phyloP scores from a whole-genome alignment of 2,888 invertebrate species.

The Synanthedon vespiformis region DNA sequence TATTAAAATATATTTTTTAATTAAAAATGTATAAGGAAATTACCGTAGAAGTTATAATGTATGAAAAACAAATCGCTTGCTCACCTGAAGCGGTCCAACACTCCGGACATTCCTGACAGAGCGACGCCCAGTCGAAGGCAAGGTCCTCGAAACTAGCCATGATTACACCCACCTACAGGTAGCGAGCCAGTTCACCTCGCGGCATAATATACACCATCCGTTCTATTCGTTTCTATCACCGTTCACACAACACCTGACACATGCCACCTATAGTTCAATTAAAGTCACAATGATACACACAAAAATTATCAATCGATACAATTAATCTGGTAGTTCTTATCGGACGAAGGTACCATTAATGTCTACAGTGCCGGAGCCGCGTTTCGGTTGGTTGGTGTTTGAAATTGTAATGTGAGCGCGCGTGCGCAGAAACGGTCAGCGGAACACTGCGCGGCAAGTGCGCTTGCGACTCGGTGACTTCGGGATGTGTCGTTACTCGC shows the following conservation, averaged over 20 bases:
- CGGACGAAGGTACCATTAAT: neutral
- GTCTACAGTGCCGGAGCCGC: slow-evolving; percentile 24
- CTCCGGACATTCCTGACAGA: slow-evolving; percentile 72
- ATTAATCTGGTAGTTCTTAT: neutral
- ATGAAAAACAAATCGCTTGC: slow-evolving; percentile 18
- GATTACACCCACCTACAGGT: slow-evolving; percentile 7
- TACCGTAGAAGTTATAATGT: too few relatives aligned
- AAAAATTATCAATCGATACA: too few relatives aligned
- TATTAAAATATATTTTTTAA: too few relatives aligned
- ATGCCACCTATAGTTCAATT: slow-evolving; percentile 15
- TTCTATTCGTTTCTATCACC: slow-evolving; percentile 16
- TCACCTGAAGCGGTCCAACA: slow-evolving; percentile 75
- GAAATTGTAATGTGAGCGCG: slow-evolving; percentile 35
- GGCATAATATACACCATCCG: slow-evolving; percentile 30
- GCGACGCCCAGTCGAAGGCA: slow-evolving; percentile 74
- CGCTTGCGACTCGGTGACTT: slow-evolving; percentile 30
- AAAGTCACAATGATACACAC: too few relatives aligned
- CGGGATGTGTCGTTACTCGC: slow-evolving; percentile 36
- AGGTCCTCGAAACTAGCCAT: slow-evolving; percentile 77
- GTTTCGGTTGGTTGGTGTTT: slow-evolving; percentile 16
- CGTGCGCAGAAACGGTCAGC: slow-evolving; percentile 47
- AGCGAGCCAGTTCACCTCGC: slow-evolving; percentile 27
- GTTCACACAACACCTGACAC: slow-evolving; percentile 43
- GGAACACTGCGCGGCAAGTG: slow-evolving; percentile 52
- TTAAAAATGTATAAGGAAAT: too few relatives aligned